Percentiles rank a stretch among this genome's conserved stretches.
Conservation (phyloP, 35 echinoderm and acorn worm genomes). For the Holothuria glaberrima region DNA sequence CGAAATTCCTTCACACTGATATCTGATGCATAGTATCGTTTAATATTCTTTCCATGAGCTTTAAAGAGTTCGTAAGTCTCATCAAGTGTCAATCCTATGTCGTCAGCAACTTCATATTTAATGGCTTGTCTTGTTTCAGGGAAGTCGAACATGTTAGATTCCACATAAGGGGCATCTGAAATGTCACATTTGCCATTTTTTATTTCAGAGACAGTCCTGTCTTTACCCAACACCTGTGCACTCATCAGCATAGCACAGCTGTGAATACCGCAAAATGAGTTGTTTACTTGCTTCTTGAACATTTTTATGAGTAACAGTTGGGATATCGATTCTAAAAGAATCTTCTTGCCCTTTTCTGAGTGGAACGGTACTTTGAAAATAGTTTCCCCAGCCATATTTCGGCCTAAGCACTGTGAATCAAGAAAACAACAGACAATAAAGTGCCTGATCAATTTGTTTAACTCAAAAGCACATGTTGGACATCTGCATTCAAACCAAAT, state of each 20-base stretch:
- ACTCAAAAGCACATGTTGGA: no score
- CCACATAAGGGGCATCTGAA: slow-evolving; percentile 20
- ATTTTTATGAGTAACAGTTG: slow-evolving; percentile 59
- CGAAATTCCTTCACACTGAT: slow-evolving; percentile 71
- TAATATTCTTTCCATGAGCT: slow-evolving; percentile 28
- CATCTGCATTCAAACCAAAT: no score
- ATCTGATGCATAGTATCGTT: slow-evolving; percentile 48
- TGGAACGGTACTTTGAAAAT: slow-evolving; percentile 65
- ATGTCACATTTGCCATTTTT: slow-evolving; percentile 13
- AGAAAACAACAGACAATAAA: no score
- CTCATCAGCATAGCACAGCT: slow-evolving; percentile 72
- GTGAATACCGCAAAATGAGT: slow-evolving; percentile 75
- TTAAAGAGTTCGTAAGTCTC: slow-evolving; percentile 41
- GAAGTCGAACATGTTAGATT: slow-evolving; percentile 75
- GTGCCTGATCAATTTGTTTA: no score
- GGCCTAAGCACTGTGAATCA: no score
- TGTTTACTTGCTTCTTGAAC: slow-evolving; percentile 76
- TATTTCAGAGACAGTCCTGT: not conserved
- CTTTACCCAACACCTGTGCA: slow-evolving; percentile 59
- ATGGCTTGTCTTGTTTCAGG: slow-evolving; percentile 62
- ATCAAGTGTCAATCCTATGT: slow-evolving; percentile 51
- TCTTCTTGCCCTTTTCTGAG: slow-evolving; percentile 64
- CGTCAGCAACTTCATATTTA: slow-evolving; percentile 10
- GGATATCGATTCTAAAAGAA: slow-evolving; percentile 31
- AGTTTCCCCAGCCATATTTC: slow-evolving; percentile 5